Percentiles rank a stretch among this genome's conserved stretches.
These are phyloP conservation scores for Drosophila takahashii DNA, from an alignment of 1,140 invertebrate species.

Conservation along the genomic window DNA sequence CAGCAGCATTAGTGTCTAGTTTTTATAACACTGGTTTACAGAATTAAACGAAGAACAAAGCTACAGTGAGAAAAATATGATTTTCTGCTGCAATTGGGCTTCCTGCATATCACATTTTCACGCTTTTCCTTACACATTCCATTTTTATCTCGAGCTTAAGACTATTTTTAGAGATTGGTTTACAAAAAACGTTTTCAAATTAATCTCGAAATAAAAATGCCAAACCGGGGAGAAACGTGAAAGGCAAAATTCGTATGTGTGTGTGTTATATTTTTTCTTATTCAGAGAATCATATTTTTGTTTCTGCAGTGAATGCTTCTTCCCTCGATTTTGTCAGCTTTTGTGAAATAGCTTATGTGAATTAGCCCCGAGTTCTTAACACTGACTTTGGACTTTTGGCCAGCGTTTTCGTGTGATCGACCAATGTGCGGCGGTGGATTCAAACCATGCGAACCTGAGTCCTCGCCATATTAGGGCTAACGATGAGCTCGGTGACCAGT, in stretches of 20 bases:
- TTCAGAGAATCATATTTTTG: background rate
- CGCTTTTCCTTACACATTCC: background rate
- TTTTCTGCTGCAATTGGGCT: background rate
- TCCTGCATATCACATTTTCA: background rate
- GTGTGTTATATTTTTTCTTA: background rate
- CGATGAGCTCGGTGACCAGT: background rate
- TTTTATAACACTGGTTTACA: background rate
- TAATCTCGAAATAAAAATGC: background rate
- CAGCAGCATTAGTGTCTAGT: background rate
- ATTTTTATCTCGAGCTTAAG: no score
- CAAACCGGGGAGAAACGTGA: background rate
- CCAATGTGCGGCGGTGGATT: slow-evolving; percentile 7
- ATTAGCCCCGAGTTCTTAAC: background rate
- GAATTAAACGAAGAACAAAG: background rate
- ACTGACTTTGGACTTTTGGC: background rate
- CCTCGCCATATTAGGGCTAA: slow-evolving; percentile 4
- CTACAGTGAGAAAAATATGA: background rate
- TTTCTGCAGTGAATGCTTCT: background rate
- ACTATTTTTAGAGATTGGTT: no score
- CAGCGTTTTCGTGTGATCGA: slow-evolving; percentile 9
- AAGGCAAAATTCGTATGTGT: background rate
- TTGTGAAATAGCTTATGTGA: background rate
- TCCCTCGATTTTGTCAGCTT: background rate
- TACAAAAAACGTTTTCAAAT: no score
- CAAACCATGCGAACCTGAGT: background rate